These are phyloP conservation scores for Delichon dasypus DNA, from an alignment of 2,797 vertebrate species.

Conservation along the genomic window DNA sequence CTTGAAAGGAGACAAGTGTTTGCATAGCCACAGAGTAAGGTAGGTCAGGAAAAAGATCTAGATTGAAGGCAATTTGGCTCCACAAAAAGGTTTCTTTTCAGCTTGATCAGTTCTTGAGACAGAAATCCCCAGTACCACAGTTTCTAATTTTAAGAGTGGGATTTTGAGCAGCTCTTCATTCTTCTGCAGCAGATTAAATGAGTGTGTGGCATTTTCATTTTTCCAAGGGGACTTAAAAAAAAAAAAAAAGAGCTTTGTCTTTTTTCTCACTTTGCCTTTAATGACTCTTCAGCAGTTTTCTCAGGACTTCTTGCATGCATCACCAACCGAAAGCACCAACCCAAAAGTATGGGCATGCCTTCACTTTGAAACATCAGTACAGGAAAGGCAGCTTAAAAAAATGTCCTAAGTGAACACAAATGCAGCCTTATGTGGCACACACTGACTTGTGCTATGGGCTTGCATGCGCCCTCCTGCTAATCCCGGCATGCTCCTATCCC, in stretches of 20 bases:
- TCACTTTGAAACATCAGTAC: neutral
- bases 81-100: constrained; percentile 6
- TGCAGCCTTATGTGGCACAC: neutral
- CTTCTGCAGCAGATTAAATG: constrained; percentile 8
- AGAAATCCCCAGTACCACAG: constrained; percentile 9
- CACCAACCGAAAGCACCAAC: neutral
- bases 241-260: neutral
- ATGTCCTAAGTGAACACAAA: neutral
- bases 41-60: neutral
- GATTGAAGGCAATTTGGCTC: neutral
- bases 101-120: neutral
- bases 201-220: neutral
- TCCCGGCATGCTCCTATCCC: neutral
- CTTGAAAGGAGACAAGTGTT: neutral
- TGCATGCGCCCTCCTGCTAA: neutral
- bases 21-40: neutral
- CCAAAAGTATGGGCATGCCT: neutral
- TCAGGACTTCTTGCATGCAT: neutral
- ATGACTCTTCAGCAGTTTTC: neutral
- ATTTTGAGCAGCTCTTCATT: constrained; percentile 12
- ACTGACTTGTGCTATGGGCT: neutral
- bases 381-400: neutral
- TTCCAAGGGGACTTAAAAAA: neutral
- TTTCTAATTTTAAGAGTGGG: neutral
- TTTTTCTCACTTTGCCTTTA: neutral